A percentile compares a stretch with the other conserved stretches of the same genome.
These are phyloP conservation scores for Copidosoma aretas DNA, from an alignment of 2,888 invertebrate species.

Conservation along the genomic window DNA sequence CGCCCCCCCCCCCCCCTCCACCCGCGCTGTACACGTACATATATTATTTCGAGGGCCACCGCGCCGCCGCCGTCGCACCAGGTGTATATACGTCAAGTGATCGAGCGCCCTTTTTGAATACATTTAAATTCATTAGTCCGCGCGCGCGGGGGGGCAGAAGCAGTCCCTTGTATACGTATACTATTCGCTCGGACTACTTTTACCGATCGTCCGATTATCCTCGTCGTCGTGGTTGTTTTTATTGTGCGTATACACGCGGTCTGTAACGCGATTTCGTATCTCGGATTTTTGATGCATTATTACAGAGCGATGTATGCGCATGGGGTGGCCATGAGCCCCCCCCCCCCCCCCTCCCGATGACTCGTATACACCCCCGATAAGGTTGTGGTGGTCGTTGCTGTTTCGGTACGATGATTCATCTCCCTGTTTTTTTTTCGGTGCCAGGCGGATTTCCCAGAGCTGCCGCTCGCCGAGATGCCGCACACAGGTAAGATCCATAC, in stretches of 20 bases:
- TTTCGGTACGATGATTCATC: conserved; percentile 19
- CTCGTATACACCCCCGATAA: too few relatives aligned
- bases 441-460: conserved; percentile 45
- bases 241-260: conserved; percentile 4
- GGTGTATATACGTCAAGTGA: too few relatives aligned
- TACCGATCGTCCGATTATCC: neutral
- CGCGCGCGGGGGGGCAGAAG: neutral
- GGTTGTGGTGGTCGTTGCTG: too few relatives aligned
- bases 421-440: conserved; percentile 45
- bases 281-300: neutral
- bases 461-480: conserved; percentile 50
- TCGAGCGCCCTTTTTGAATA: conserved; percentile 59
- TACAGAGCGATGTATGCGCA: too few relatives aligned
- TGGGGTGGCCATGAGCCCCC: too few relatives aligned
- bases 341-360: too few relatives aligned
- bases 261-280: conserved; percentile 38
- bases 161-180: neutral
- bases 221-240: too few relatives aligned
- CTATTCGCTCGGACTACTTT: neutral
- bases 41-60: conserved; percentile 26
- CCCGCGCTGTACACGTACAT: too few relatives aligned
- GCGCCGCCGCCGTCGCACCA: conserved; percentile 44
- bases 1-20: too few relatives aligned
- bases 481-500: conserved; percentile 52
- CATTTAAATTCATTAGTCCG: conserved; percentile 59